A percentile compares a stretch with the other conserved stretches of the same genome.
Conservation (phyloP, 1,140 invertebrate species). For the Drosophila varians region DNA sequence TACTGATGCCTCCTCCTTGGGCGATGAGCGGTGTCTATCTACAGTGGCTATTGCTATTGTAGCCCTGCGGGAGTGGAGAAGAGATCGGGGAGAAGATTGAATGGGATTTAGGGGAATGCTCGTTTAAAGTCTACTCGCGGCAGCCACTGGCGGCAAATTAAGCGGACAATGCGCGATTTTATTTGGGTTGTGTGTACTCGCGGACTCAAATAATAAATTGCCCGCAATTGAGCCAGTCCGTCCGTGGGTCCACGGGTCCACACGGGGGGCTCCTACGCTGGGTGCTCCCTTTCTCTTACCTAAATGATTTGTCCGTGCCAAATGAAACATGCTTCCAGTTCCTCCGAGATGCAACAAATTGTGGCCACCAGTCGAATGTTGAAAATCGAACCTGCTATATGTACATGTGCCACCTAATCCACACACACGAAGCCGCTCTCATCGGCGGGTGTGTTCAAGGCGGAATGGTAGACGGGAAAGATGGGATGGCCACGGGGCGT, state of each 20-base stretch:
- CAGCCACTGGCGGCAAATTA: conserved; percentile 56
- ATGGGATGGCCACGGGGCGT: conserved; percentile 55
- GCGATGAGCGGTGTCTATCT: conserved; percentile 49
- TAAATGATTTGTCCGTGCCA: conserved; percentile 77
- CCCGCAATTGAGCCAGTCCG: conserved; percentile 66
- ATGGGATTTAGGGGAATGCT: not conserved
- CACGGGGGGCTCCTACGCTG: no score
- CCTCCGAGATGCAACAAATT: conserved; percentile 45
- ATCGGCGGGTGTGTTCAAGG: not conserved
- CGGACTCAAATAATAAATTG: conserved; percentile 72
- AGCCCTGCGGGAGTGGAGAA: conserved; percentile 51
- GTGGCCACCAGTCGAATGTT: conserved; percentile 1
- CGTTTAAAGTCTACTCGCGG: conserved; percentile 13
- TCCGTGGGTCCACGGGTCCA: conserved; percentile 20
- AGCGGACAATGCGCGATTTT: conserved; percentile 69
- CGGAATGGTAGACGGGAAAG: not conserved
- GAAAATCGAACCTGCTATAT: not conserved
- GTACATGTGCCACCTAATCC: not conserved
- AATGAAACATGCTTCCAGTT: conserved; percentile 72
- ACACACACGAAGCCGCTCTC: conserved; percentile 1
- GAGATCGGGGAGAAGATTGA: conserved; percentile 8
- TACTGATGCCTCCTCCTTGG: conserved; percentile 14
- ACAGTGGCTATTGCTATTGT: conserved; percentile 63
- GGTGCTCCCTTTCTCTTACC: conserved; percentile 42
- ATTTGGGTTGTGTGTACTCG: conserved; percentile 51